Percentiles rank a stretch among this genome's conserved stretches.
phyloP scores from a whole-genome alignment of 1,140 invertebrate species.

The Drosophila sucinea region DNA sequence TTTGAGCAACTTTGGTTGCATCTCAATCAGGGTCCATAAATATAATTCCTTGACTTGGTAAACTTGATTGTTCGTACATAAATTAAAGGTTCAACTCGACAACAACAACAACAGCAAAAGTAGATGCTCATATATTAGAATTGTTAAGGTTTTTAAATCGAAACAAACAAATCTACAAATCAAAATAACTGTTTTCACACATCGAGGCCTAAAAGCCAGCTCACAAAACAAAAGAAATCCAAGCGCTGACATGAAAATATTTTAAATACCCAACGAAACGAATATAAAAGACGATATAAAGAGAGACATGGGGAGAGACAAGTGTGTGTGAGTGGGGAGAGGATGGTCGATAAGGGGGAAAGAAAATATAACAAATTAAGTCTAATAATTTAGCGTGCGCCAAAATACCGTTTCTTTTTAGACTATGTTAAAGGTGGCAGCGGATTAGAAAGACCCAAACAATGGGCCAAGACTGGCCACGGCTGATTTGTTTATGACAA shows the following conservation, averaged over 20 bases:
- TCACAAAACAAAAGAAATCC: slow-evolving; percentile 35
- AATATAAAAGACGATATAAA: background rate
- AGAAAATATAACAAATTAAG: slow-evolving; percentile 73
- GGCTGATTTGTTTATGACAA: slow-evolving; percentile 69
- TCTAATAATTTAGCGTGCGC: slow-evolving; percentile 77
- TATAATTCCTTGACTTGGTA: slow-evolving; percentile 20
- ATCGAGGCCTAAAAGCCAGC: slow-evolving; percentile 57
- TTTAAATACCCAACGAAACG: slow-evolving; percentile 47
- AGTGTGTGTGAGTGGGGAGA: background rate
- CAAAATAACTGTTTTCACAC: slow-evolving; percentile 73
- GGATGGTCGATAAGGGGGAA: background rate
- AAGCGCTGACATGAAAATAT: slow-evolving; percentile 45
- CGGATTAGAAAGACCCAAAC: slow-evolving; percentile 27
- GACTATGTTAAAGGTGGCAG: slow-evolving; percentile 11
- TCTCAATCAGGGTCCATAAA: slow-evolving; percentile 6
- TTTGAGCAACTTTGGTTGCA: slow-evolving; percentile 2
- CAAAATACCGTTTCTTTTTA: slow-evolving; percentile 73
- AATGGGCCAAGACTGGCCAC: slow-evolving; percentile 44
- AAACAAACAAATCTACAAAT: slow-evolving; percentile 57
- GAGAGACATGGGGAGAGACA: background rate
- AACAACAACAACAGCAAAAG: slow-evolving; percentile 23
- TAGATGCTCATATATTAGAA: slow-evolving; percentile 45
- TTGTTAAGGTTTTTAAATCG: slow-evolving; percentile 21
- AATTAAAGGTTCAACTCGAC: slow-evolving; percentile 25
- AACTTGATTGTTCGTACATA: slow-evolving; percentile 35